A percentile compares a stretch with the other conserved stretches of the same genome.
Evolutionary conservation across 2,113 vertebrate genomes (phyloP).

Genomic region (Amazona vittata): DNA sequence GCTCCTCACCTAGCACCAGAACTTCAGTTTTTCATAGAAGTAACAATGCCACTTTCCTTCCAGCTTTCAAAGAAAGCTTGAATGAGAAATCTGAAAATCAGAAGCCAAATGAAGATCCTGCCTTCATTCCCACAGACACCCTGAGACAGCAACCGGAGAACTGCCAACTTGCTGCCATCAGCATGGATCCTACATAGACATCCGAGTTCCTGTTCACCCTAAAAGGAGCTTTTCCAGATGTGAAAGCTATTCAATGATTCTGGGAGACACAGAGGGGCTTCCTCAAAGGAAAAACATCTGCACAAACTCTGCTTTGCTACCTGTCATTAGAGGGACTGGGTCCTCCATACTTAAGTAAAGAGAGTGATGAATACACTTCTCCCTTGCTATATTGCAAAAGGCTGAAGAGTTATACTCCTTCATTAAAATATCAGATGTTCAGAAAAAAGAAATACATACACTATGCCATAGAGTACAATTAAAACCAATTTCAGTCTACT

Average conservation of each 20-base stretch:
- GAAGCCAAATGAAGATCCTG: background rate
- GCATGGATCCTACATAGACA: background rate
- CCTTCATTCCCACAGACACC: background rate
- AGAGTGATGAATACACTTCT: background rate
- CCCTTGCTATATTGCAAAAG: background rate
- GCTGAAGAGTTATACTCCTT: background rate
- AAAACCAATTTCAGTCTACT: background rate
- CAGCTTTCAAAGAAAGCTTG: background rate
- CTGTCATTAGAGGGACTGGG: background rate
- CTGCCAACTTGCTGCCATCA: background rate
- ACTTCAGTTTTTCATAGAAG: background rate
- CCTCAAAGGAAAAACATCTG: background rate
- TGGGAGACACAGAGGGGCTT: background rate
- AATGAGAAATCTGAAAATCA: background rate
- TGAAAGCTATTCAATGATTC: background rate
- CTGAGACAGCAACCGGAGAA: background rate
- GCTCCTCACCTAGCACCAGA: background rate
- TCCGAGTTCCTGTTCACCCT: background rate
- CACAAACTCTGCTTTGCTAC: background rate
- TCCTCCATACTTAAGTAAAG: background rate
- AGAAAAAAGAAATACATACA: background rate
- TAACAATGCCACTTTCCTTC: background rate
- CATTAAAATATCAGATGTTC: background rate
- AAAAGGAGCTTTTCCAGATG: background rate
- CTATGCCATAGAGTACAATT: background rate